Evolutionary conservation across 64 coral and sea anemone species (phyloP).

Genomic region (Astreopora myriophthalma): DNA sequence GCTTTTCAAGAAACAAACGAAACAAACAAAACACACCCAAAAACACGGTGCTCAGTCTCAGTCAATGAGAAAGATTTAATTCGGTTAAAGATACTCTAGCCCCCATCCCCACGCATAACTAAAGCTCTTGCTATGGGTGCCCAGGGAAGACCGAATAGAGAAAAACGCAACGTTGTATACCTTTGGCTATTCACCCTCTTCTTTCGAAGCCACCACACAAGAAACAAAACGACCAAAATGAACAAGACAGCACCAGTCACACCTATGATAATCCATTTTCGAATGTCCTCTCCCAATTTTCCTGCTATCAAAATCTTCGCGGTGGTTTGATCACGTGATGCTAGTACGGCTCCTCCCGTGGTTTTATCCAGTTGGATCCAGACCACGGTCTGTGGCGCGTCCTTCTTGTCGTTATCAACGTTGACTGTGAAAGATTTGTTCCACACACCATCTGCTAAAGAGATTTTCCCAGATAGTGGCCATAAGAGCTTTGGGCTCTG

Average conservation of each 20-base stretch:
- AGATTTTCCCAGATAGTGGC: slow-evolving; percentile 71
- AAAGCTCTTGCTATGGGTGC: too few relatives aligned
- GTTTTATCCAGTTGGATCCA: slow-evolving; percentile 40
- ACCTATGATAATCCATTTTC: slow-evolving; percentile 61
- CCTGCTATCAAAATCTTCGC: slow-evolving; percentile 60
- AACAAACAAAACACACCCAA: too few relatives aligned
- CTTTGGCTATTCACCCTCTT: not conserved
- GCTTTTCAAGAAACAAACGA: too few relatives aligned
- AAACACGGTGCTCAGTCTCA: too few relatives aligned
- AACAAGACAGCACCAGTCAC: not conserved
- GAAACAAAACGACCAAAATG: not conserved
- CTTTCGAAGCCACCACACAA: not conserved
- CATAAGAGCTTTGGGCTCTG: slow-evolving; percentile 41
- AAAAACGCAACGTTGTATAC: not conserved
- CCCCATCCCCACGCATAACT: too few relatives aligned
- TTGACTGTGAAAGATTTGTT: slow-evolving; percentile 64
- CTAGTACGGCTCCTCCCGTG: slow-evolving; percentile 72
- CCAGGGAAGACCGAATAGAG: too few relatives aligned
- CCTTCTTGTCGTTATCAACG: slow-evolving; percentile 39
- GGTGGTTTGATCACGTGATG: slow-evolving; percentile 53
- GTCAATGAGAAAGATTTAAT: too few relatives aligned
- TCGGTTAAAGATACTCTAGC: too few relatives aligned
- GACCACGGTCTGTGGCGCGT: slow-evolving; percentile 22
- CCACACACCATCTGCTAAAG: slow-evolving; percentile 72
- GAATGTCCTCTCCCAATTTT: not conserved